These are phyloP conservation scores for Gibbula magus DNA, from an alignment of 2,888 invertebrate species.

Conservation along the genomic window DNA sequence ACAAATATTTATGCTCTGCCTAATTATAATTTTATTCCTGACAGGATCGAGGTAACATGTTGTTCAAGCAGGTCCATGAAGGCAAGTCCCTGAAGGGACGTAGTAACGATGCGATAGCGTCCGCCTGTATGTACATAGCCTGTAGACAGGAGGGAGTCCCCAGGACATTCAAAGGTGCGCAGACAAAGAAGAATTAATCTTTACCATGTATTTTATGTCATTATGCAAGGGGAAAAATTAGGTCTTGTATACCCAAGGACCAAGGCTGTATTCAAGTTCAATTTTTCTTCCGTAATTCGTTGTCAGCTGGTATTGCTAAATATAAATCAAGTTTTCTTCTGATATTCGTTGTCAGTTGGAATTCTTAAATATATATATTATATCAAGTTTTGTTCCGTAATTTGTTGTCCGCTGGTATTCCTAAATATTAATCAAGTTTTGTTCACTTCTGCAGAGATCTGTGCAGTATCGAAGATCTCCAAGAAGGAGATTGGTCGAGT, in stretches of 20 bases:
- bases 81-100: conserved; percentile 96
- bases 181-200: neutral
- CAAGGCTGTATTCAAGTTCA: neutral
- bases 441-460: conserved; percentile 84
- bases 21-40: neutral
- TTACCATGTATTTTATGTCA: no score
- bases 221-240: no score
- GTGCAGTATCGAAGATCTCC: conserved; percentile 98
- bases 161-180: conserved; percentile 89
- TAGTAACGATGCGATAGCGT: conserved; percentile 98
- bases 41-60: conserved; percentile 91
- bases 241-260: no score
- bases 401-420: no score
- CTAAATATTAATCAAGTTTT: no score
- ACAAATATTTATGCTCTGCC: no score
- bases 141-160: conserved; percentile 99
- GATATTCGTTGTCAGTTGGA: no score
- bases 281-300: no score
- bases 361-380: no score
- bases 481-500: conserved; percentile 99
- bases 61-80: conserved; percentile 98
- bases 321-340: no score
- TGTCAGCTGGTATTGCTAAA: no score
- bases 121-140: conserved; percentile 98
- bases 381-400: no score